Conservation (phyloP, 2,797 vertebrate genomes). For the Artibeus jamaicensis region DNA sequence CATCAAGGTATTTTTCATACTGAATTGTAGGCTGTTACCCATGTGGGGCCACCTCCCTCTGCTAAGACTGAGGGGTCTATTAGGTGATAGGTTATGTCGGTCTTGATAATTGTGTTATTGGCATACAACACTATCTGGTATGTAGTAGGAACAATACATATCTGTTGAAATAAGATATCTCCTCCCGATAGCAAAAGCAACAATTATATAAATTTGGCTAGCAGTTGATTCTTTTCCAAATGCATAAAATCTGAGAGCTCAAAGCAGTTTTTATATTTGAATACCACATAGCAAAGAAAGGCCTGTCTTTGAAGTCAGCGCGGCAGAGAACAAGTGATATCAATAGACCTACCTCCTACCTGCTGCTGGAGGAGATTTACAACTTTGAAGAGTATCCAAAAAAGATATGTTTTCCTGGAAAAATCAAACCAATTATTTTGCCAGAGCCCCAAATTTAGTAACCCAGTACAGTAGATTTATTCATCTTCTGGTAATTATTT, state of each 20-base stretch:
- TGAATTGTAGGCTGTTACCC: background rate
- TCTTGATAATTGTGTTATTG: background rate
- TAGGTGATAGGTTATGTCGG: background rate
- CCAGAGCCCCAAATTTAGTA: conserved; percentile 44
- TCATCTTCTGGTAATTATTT: conserved; percentile 63
- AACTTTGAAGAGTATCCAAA: conserved; percentile 63
- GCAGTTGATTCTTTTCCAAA: conserved; percentile 31
- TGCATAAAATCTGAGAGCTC: conserved; percentile 12
- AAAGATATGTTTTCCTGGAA: conserved; percentile 53
- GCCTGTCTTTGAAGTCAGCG: conserved; percentile 30
- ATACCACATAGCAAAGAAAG: conserved; percentile 7
- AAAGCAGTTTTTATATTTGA: conserved; percentile 29
- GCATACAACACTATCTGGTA: background rate
- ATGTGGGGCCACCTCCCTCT: background rate
- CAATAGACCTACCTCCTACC: conserved; percentile 12
- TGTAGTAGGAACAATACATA: background rate
- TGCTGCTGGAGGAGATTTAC: conserved; percentile 50
- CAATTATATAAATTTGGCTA: conserved; percentile 8
- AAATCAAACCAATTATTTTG: conserved; percentile 64
- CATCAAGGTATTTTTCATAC: background rate
- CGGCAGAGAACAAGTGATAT: background rate
- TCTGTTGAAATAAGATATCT: background rate
- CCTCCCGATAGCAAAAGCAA: background rate
- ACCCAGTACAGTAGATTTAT: conserved; percentile 56
- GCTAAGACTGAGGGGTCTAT: background rate